Evolutionary conservation across 2,113 vertebrate species (phyloP).

Genomic region (Sciurus niger): DNA sequence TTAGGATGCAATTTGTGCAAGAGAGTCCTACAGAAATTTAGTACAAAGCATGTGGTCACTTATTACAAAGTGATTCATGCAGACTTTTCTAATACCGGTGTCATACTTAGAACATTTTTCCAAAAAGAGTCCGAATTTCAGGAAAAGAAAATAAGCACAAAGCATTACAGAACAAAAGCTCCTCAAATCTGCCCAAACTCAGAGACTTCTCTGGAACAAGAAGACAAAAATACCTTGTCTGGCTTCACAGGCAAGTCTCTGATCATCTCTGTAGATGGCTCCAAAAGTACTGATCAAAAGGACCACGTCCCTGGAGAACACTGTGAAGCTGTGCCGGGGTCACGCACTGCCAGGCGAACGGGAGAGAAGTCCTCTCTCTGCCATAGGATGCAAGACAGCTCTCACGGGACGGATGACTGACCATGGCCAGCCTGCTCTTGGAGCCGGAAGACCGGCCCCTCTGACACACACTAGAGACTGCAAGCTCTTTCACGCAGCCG

Average conservation of each 20-base stretch:
- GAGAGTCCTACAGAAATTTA: conserved; percentile 21
- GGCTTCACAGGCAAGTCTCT: conserved; percentile 27
- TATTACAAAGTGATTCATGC: conserved; percentile 59
- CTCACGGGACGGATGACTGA: conserved; percentile 39
- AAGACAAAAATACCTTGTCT: conserved; percentile 75
- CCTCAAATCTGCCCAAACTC: conserved; percentile 66
- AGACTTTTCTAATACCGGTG: conserved; percentile 58
- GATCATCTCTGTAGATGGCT: conserved; percentile 47
- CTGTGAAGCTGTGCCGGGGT: background rate
- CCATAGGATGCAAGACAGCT: conserved; percentile 37
- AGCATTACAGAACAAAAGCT: conserved; percentile 67
- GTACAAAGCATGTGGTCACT: background rate
- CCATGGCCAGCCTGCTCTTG: background rate
- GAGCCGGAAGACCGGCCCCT: conserved; percentile 1
- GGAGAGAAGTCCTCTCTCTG: conserved; percentile 22
- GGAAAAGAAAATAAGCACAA: conserved; percentile 61
- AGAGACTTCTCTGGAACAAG: conserved; percentile 32
- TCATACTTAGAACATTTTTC: conserved; percentile 56
- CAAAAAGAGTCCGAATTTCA: conserved; percentile 74
- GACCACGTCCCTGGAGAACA: background rate
- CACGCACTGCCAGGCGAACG: background rate
- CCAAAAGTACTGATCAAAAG: conserved; percentile 62
- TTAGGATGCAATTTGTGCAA: conserved; percentile 31
- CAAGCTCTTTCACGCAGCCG: background rate
- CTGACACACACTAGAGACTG: background rate